phyloP scores from a whole-genome alignment of 2,113 vertebrate species.

The Poecile atricapillus region DNA sequence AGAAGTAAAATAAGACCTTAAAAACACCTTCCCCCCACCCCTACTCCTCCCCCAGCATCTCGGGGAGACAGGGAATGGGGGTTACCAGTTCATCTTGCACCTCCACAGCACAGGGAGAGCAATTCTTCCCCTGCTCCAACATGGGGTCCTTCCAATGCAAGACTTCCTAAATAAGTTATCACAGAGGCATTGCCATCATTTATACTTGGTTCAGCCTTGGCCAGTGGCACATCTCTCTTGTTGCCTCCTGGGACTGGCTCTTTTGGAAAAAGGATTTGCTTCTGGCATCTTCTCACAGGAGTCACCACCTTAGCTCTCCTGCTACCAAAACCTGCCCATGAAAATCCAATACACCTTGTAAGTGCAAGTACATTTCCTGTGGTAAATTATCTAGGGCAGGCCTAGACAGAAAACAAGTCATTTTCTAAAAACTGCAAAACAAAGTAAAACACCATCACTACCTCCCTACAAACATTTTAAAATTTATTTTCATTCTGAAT shows the following conservation, averaged over 20 bases:
- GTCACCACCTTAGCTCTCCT: fast-evolving
- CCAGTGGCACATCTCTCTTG: background rate
- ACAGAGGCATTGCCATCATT: background rate
- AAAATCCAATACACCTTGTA: background rate
- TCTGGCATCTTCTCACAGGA: background rate
- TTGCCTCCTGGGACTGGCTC: background rate
- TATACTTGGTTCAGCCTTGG: background rate
- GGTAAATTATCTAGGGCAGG: background rate
- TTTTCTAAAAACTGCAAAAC: background rate
- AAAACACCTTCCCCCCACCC: background rate
- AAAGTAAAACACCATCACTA: background rate
- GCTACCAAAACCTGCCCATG: background rate
- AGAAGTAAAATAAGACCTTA: background rate
- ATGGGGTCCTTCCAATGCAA: fast-evolving
- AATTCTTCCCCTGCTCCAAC: background rate
- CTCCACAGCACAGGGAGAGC: background rate
- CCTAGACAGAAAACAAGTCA: background rate
- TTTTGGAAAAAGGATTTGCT: background rate
- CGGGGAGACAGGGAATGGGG: background rate
- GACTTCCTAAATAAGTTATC: background rate
- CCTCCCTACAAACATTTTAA: background rate
- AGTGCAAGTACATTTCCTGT: background rate
- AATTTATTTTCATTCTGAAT: background rate
- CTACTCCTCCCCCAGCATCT: background rate
- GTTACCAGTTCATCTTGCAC: background rate